Base-by-base conservation (phyloP, 2,888 invertebrate species). In the Drymonia ruficornis region DNA sequence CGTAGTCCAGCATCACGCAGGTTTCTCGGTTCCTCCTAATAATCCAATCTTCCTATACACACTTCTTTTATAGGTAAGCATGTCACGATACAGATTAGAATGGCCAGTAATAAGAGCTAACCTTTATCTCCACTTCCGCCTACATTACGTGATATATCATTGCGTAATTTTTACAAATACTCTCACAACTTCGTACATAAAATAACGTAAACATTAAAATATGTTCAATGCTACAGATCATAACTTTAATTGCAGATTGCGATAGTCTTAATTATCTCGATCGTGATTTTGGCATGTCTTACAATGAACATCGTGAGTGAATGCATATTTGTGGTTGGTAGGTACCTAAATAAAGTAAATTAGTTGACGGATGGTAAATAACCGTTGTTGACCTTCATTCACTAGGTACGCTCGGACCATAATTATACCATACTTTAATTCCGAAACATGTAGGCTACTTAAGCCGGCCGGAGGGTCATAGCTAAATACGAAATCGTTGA, bases 331-430 rank as follows among this genome's bases (percentile, higher is more conserved):
- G 53, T 49, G 28, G 36, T 50, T 40, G 19, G 40, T 38, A 13
- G 12, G 23, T 48, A 34, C 4, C 15, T 38, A 52, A 52, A 57
- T 50, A 50, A 53, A 53, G 55, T 52, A 55, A 51, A 47, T 40
- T 50, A 63, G 53, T 49, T n/a, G 50, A 55, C 43, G 19, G 50
- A 59, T 59, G 61, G 50, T 28, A 31, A 44, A 50, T 63, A 47
- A 36, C 49, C 11, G 48, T 44, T 56, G 53, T 48, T 52, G 60
- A 65, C 70, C 70, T 70, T 67, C 61, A 45, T 56, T 65, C 58
- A 53, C 50, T 49, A n/a, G n/a, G n/a, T n/a, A 44, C 61, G 55
- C 16, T 55, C 58, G 47, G 34, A 15, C 59, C 54, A 46, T 54
- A 43, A 49, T 29, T 40, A 54, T 12, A 11, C 12, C 31, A 31